Base-by-base conservation (phyloP, 2,113 vertebrate genomes). In the Serilophus lunatus region DNA sequence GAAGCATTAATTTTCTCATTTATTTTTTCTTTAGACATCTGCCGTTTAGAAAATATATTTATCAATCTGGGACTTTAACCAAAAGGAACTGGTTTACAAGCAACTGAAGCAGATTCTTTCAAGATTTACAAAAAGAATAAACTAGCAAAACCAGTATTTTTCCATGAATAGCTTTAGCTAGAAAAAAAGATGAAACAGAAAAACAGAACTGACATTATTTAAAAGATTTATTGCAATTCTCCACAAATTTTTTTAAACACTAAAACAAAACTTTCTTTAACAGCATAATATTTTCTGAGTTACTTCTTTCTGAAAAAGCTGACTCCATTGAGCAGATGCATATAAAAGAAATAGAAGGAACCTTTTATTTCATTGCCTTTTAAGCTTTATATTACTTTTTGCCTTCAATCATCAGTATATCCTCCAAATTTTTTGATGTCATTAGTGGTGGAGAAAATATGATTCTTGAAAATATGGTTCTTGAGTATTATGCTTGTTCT, bases 281-380 rank as follows among this genome's bases (percentile, higher is more conserved):
- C 53, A 88, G 45, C 40, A 29, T 76, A 82, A 66, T 53, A 4
- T 82, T 72, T 88, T 63, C 6, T 3, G 24, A 6, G 23, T 82
- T 87, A 56, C 89, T 61, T 54, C 65, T 79, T 85, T 90, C 61
- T 87, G 63, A 82, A 94, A 89, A 87, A 85, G 53, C 63, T 92
- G 50, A 76, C 50, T 79, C 40, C 7, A 35, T 74, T 53, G 13
- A 76, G 25, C 25, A 92, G 38, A 50, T 28, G 45, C 54, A 23
- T 28, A 47, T 40, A 88, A 88, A 93, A 71, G 11, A 86, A 56
- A 57, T 33, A 80, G 61, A 56, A 90, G 25, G 0, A 81, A 47
- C 40, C 25, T 65, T 71, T 66, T 53, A 61, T 38, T 87, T 72
- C 25, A 76, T 36, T 29, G 26, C 3, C 9, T 82, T 92, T 88